Percentiles rank a stretch among this genome's conserved stretches.
These are phyloP conservation scores for Drosophila malerkotliana DNA, from an alignment of 1,140 invertebrate genomes.

Conservation along the genomic window DNA sequence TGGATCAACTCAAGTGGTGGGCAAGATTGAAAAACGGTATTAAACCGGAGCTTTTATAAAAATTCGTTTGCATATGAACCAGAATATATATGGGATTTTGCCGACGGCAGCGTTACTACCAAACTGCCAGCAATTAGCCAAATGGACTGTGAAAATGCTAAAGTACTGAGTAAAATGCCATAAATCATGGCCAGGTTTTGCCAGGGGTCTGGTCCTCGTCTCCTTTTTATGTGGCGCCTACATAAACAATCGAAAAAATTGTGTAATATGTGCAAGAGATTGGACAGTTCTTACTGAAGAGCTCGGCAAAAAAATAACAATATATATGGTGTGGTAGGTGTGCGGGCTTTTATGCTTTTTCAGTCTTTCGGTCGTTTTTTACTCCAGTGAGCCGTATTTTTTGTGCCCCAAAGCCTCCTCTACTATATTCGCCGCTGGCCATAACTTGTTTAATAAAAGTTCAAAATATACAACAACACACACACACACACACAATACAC, in stretches of 20 bases:
- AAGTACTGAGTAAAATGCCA: constrained; percentile 49
- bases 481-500: not conserved
- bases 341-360: constrained; percentile 4
- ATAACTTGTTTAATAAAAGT: constrained; percentile 42
- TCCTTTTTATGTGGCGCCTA: constrained; percentile 33
- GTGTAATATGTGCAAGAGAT: constrained; percentile 56
- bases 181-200: constrained; percentile 57
- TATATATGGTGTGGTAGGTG: constrained; percentile 1
- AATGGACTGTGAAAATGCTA: constrained; percentile 64
- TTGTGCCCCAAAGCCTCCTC: not conserved
- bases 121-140: constrained; percentile 57
- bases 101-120: constrained; percentile 10
- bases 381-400: constrained; percentile 4
- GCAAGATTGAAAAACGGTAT: constrained; percentile 9
- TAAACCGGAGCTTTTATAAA: constrained; percentile 43
- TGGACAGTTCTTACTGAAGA: constrained; percentile 23
- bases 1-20: constrained; percentile 48
- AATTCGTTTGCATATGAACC: constrained; percentile 43
- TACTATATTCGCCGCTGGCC: not conserved
- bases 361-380: not conserved
- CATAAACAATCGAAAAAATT: constrained; percentile 57
- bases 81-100: constrained; percentile 2
- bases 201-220: not conserved
- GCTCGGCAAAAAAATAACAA: constrained; percentile 5
- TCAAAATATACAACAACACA: constrained; percentile 24